Conservation (phyloP, 2,888 invertebrate genomes). For the Nomada goodeniana region DNA sequence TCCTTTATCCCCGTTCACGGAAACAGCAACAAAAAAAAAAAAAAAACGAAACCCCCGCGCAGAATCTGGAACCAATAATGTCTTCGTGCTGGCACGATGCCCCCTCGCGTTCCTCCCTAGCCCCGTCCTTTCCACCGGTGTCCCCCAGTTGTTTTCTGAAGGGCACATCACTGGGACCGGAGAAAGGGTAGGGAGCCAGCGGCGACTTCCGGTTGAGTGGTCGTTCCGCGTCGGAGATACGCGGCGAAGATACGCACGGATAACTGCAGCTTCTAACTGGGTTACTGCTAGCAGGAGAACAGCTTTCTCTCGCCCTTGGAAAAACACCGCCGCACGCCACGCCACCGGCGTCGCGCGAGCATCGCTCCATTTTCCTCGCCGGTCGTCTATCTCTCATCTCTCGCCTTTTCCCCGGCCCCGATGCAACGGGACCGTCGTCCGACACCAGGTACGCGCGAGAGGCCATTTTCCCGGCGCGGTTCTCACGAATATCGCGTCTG, state of each 20-base stretch:
- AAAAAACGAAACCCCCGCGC: conserved; percentile 38
- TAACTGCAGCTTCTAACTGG: conserved; percentile 68
- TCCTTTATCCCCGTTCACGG: conserved; percentile 5
- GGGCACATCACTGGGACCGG: neutral
- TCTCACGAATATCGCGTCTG: conserved; percentile 28
- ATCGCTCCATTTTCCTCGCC: conserved; percentile 31
- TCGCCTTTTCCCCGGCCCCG: conserved; percentile 41
- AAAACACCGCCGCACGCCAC: conserved; percentile 44
- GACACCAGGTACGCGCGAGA: conserved; percentile 34
- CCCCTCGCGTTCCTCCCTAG: conserved; percentile 33
- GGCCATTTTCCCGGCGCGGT: conserved; percentile 32
- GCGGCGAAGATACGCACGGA: conserved; percentile 56
- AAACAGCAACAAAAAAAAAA: no score
- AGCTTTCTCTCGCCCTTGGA: conserved; percentile 74
- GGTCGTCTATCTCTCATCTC: conserved; percentile 13
- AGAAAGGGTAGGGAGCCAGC: conserved; percentile 6
- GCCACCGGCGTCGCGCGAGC: conserved; percentile 36
- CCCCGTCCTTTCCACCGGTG: conserved; percentile 2
- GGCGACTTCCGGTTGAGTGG: conserved; percentile 62
- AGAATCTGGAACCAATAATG: conserved; percentile 53
- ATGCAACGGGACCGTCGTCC: conserved; percentile 62
- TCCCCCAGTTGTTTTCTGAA: conserved; percentile 32
- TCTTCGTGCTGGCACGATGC: conserved; percentile 43
- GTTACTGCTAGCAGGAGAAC: conserved; percentile 66
- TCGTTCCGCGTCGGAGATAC: conserved; percentile 46